Evolutionary conservation across 2,888 invertebrate species (phyloP), one percentile per base, ranked within the genome.

Genomic region (Vesta saturnalis): DNA sequence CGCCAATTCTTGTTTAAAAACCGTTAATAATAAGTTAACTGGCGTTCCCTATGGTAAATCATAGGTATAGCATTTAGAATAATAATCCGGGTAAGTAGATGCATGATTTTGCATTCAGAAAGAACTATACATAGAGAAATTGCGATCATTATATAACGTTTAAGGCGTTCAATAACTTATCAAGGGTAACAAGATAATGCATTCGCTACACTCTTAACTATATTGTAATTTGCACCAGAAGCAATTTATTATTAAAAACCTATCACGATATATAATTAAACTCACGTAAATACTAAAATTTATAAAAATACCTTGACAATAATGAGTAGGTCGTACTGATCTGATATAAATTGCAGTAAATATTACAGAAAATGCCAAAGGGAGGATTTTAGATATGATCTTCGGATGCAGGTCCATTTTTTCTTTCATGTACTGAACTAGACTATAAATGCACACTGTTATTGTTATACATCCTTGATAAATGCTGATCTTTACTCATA

Each of bases 211-310:
- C 60, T 47, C 54, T 57, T 57, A 14, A 54, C 30, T 39, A 19
- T 60, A 63, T 63, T 68, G 47, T 56, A 60, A 64, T 64, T 63
- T 47, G 35, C 68, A 68, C 68, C 64, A 64, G 68, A 60, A 68
- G 68, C 68, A 43, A 57, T 58, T 67, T 67, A 16, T 35, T 58
- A 46, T 21, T 43, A 69, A 61, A 69, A 69, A 62, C 16, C 12
- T 18, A 64, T 19, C 55, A 46, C 39, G 55, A 52, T n/a, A 19
- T 62, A 46, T 67, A 72, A 72, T 72, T 72, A 72, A 71, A 67
- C 72, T 69, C 70, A 70, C 72, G 72, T 71, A 67, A 71, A 70
- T 64, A 67, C 68, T 64, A 58, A 67, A 71, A 72, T 67, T 68
- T 70, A 67, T 61, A 69, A 69, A 58, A 55, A 61, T 46, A 57